A percentile compares a stretch with the other conserved stretches of the same genome.
phyloP scores from a whole-genome alignment of 2,888 invertebrate species.

The Liodrosophila aerea region DNA sequence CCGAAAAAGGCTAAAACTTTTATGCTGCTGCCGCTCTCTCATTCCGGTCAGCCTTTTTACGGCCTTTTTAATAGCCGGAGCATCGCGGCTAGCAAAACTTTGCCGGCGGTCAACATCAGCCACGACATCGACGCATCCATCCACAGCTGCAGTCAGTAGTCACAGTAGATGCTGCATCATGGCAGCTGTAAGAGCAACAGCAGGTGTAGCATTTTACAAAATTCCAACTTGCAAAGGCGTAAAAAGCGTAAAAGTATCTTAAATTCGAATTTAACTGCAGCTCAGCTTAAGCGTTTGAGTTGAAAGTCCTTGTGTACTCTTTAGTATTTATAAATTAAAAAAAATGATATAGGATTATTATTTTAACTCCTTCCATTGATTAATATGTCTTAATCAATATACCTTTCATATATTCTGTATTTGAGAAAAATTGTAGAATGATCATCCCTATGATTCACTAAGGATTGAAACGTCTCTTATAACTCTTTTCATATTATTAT shows the following conservation, averaged over 20 bases:
- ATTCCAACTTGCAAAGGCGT: constrained; percentile 17
- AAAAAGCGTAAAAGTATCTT: not conserved
- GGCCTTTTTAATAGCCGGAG: constrained; percentile 65
- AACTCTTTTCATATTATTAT: no score
- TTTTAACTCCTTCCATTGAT: no score
- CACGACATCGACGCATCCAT: constrained; percentile 12
- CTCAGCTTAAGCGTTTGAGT: not conserved
- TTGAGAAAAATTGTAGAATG: no score
- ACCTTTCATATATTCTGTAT: no score
- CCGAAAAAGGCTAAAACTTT: constrained; percentile 48
- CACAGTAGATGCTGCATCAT: not conserved
- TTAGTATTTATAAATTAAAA: no score
- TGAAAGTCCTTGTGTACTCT: not conserved
- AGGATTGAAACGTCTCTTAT: no score
- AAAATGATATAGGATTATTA: no score
- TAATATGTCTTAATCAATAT: no score
- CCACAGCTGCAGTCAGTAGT: not conserved
- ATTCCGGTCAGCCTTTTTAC: constrained; percentile 65
- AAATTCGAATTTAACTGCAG: constrained; percentile 2
- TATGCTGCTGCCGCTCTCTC: constrained; percentile 52
- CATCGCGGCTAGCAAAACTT: constrained; percentile 53
- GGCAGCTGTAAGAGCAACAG: not conserved
- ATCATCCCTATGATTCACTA: no score
- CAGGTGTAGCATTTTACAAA: constrained; percentile 16
- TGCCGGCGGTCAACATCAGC: constrained; percentile 56